Evolutionary conservation across 2,888 invertebrate species (phyloP).

Genomic region (Plutella xylostella): DNA sequence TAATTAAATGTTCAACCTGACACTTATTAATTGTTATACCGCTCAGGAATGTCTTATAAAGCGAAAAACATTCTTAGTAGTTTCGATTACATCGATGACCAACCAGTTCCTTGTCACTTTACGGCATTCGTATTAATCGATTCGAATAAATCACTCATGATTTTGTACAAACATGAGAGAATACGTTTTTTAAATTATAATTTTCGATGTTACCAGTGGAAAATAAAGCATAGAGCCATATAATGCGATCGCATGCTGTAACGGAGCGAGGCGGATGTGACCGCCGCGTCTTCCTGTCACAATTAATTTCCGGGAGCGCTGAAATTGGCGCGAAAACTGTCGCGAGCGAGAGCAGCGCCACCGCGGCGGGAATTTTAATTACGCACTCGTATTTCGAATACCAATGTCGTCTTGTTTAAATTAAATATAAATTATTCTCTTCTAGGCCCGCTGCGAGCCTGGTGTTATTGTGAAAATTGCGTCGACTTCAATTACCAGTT

Average conservation of each 20-base stretch:
- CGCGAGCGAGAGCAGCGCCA: conserved; percentile 45
- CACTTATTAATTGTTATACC: conserved; percentile 55
- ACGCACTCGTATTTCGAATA: conserved; percentile 69
- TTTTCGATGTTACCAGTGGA: neutral
- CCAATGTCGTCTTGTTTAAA: conserved; percentile 71
- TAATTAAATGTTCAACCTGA: conserved; percentile 56
- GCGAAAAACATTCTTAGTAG: conserved; percentile 37
- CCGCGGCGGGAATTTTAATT: conserved; percentile 69
- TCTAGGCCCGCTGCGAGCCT: conserved; percentile 58
- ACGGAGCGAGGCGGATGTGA: conserved; percentile 64
- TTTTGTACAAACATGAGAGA: neutral
- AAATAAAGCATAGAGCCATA: conserved; percentile 23
- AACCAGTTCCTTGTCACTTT: conserved; percentile 46
- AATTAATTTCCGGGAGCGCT: conserved; percentile 70
- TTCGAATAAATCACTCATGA: conserved; percentile 34
- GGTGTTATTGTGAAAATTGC: conserved; percentile 49
- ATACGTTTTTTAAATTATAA: neutral
- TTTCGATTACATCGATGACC: conserved; percentile 34
- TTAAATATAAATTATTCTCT: conserved; percentile 70
- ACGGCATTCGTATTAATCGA: conserved; percentile 46
- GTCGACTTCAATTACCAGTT: conserved; percentile 20
- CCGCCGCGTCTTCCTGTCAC: conserved; percentile 69
- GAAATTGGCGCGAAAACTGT: conserved; percentile 71
- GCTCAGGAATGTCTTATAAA: conserved; percentile 43
- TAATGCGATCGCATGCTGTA: conserved; percentile 44